Base-by-base conservation (phyloP, 2,113 vertebrate species). In the Synodontis membranacea region DNA sequence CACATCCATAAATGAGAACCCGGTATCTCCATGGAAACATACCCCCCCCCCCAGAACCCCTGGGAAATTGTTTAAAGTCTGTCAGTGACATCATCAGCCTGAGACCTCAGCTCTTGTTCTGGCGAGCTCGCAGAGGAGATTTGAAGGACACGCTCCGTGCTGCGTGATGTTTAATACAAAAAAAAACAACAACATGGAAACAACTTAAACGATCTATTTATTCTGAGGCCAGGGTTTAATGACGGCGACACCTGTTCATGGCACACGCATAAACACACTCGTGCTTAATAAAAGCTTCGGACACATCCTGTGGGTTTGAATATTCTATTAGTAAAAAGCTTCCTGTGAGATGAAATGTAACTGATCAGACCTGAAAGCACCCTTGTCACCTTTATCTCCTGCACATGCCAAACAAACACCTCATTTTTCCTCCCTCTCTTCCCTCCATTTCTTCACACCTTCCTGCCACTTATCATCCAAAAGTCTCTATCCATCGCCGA, bases 281-380 rank as follows among this genome's bases (percentile, higher is more conserved):
- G 17, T 74, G 14, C n/a, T 28, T 82, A 86, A 89, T 87, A 64
- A 85, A 64, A 68, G 60, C 21, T 54, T 42, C 84, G 25, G 19
- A 74, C 60, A 42, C 85, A 31, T 85, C 88, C 89, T 90, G 88
- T 87, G 89, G 90, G 88, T 88, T 79, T 83, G 82, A 89, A 89
- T 23, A 78, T 90, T 92, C 92, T 93, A 93, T 93, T 93, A 92
- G 93, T 94, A 91, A 48, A 34, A 48, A 9, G 76, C 84, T 91
- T 89, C 66, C 79, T 76, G 87, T 88, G 85, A 84, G 87, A 90
- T 80, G 84, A 84, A 42, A 60, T 85, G 91, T 91, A 90, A 93
- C 88, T n/a, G n/a, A 89, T 88, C 82, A 90, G 88, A 91, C 87
- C 90, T 89, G 91, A 92, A 66, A 80, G 75, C 62, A 87, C 75